Conservation (phyloP, 2,797 vertebrate genomes). For the Girardinus metallicus region DNA sequence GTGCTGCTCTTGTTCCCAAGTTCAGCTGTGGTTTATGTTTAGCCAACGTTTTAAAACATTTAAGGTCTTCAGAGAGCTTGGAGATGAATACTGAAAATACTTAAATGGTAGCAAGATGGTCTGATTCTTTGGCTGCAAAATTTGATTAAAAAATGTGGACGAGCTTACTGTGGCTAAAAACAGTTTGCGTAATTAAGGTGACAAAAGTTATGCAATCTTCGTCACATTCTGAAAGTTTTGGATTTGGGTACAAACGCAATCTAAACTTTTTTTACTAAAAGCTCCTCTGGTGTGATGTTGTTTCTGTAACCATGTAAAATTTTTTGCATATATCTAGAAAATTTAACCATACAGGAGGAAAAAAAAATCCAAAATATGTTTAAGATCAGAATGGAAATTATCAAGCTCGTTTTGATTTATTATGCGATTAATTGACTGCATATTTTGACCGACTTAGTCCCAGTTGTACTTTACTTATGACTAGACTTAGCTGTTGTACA, state of each 20-base stretch:
- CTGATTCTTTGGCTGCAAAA: neutral
- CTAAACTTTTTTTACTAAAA: neutral
- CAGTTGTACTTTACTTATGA: neutral
- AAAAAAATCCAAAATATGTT: neutral
- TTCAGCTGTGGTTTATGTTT: neutral
- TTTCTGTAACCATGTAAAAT: neutral
- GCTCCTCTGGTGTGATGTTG: neutral
- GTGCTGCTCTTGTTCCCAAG: neutral
- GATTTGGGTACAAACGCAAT: neutral
- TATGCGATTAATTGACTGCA: too few relatives aligned
- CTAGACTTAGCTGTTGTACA: neutral
- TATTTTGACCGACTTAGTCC: neutral
- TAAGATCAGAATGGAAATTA: neutral
- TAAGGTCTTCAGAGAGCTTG: neutral
- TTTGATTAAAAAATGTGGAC: neutral
- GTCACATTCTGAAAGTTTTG: neutral
- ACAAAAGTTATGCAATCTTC: neutral
- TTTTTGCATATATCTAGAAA: neutral
- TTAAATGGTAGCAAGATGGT: neutral
- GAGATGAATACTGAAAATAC: neutral
- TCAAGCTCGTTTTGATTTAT: too few relatives aligned
- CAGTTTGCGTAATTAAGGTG: neutral
- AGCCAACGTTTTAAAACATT: neutral
- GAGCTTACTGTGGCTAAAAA: neutral
- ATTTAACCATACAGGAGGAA: neutral